phyloP scores from a whole-genome alignment of 2,888 invertebrate species.

The Acronicta leporina region DNA sequence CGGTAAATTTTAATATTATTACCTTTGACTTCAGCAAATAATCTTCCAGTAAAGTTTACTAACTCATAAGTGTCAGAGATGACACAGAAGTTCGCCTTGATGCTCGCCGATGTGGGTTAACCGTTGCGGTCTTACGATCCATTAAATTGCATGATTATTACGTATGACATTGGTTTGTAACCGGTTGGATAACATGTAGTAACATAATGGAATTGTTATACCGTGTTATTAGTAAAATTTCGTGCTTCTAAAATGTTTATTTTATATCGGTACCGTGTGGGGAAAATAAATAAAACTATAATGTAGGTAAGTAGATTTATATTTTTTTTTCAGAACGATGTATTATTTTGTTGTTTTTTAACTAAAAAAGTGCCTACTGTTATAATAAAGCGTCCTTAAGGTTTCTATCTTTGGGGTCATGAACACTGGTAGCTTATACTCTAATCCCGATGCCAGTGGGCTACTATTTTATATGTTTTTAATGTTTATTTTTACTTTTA shows the following conservation, averaged over 20 bases:
- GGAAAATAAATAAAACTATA: background rate
- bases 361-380: too few species aligned
- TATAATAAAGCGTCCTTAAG: too few species aligned
- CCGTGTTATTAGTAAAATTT: slow-evolving; percentile 10
- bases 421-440: too few species aligned
- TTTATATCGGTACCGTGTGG: background rate
- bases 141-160: slow-evolving; percentile 56
- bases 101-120: slow-evolving; percentile 53
- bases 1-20: background rate
- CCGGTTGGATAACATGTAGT: slow-evolving; percentile 10
- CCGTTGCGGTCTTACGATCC: slow-evolving; percentile 50
- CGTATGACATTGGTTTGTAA: slow-evolving; percentile 47
- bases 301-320: too few species aligned
- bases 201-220: slow-evolving; percentile 26
- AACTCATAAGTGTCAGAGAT: slow-evolving; percentile 67
- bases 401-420: too few species aligned
- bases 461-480: too few species aligned
- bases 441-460: too few species aligned
- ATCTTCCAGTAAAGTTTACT: slow-evolving; percentile 35
- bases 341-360: too few species aligned
- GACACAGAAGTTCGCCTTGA: slow-evolving; percentile 62
- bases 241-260: background rate
- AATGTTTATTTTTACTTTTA: too few species aligned
- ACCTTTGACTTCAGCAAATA: slow-evolving; percentile 3
- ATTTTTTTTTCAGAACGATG: too few species aligned